Conservation (phyloP, 2,113 vertebrate species). For the Ameiurus melas region DNA sequence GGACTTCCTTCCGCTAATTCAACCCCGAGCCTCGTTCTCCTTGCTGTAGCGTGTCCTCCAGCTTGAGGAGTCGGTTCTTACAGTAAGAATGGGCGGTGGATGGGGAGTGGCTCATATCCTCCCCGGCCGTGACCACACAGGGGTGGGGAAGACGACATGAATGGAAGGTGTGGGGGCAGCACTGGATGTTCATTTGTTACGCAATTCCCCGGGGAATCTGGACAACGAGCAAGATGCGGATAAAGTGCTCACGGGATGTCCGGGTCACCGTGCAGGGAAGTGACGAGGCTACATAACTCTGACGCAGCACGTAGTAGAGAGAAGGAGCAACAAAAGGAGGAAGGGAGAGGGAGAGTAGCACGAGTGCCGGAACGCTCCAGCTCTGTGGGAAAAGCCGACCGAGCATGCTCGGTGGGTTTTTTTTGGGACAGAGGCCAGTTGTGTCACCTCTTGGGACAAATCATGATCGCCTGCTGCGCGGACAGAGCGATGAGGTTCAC, state of each 20-base stretch:
- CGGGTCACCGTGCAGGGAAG: constrained; percentile 34
- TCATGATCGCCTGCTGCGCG: constrained; percentile 56
- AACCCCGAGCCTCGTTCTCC: constrained; percentile 37
- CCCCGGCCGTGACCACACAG: constrained; percentile 56
- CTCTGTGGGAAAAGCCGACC: constrained; percentile 70
- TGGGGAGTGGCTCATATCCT: constrained; percentile 38
- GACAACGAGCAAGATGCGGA: constrained; percentile 48
- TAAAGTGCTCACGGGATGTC: constrained; percentile 43
- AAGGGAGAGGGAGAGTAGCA: constrained; percentile 48
- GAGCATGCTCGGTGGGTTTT: constrained; percentile 68
- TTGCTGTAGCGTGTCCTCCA: background rate
- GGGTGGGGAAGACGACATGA: constrained; percentile 39
- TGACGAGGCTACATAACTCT: constrained; percentile 27
- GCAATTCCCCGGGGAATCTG: constrained; percentile 5
- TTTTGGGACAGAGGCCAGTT: constrained; percentile 57
- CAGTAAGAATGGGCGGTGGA: constrained; percentile 48
- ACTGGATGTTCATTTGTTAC: constrained; percentile 49
- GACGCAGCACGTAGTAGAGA: constrained; percentile 64
- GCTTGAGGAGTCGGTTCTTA: constrained; percentile 41
- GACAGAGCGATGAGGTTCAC: constrained; percentile 50
- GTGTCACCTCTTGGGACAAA: constrained; percentile 60
- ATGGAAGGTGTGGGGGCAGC: constrained; percentile 44
- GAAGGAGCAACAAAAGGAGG: constrained; percentile 59
- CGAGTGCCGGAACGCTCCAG: constrained; percentile 14
- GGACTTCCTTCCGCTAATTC: constrained; percentile 73